A percentile compares a stretch with the other conserved stretches of the same genome.
These are phyloP conservation scores for Tinea pellionella DNA, from an alignment of 2,888 invertebrate genomes.

Conservation along the genomic window DNA sequence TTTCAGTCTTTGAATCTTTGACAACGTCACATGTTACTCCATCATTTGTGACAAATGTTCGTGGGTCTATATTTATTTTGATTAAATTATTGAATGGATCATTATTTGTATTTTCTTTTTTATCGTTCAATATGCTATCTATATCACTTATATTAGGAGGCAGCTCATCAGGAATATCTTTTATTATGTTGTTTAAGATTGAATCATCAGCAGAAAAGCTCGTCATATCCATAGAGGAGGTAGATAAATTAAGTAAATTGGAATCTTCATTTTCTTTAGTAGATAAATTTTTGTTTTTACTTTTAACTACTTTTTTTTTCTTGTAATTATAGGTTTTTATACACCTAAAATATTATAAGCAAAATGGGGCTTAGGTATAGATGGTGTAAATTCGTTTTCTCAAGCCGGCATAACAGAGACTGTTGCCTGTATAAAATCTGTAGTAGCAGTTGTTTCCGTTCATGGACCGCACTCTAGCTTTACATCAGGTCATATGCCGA, in stretches of 20 bases:
- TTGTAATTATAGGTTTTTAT: background rate
- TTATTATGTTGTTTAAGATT: background rate
- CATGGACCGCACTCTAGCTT: no score
- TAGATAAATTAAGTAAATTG: background rate
- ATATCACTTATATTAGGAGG: background rate
- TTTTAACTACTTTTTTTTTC: background rate
- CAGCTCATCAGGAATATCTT: background rate
- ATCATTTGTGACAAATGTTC: background rate
- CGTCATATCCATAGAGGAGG: background rate
- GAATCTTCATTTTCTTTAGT: background rate
- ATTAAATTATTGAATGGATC: background rate
- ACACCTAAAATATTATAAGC: background rate
- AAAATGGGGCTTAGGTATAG: background rate
- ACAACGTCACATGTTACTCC: background rate
- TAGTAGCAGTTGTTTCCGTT: no score
- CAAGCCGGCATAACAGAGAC: no score
- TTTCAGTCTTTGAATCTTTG: background rate
- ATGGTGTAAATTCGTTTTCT: no score
- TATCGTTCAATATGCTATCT: background rate
- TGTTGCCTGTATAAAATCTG: no score
- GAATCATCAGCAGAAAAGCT: constrained; percentile 1
- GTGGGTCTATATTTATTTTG: background rate
- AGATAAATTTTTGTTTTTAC: background rate
- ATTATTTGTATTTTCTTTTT: background rate
- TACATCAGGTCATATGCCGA: no score